Conservation (phyloP, 35 echinoderm and acorn worm species). For the Heliocidaris tuberculata region DNA sequence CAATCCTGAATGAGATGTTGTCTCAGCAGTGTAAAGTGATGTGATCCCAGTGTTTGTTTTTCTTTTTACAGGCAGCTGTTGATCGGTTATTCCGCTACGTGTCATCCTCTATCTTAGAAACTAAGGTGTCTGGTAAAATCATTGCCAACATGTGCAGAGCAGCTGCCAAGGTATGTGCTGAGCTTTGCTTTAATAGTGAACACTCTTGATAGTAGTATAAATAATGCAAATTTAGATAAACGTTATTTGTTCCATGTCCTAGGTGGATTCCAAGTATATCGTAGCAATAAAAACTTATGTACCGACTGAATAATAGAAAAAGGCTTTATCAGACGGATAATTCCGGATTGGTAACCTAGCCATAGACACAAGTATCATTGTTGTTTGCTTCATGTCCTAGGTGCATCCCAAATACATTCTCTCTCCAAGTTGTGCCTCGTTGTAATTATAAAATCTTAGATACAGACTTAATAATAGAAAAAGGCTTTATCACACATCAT, state of each 20-base stretch:
- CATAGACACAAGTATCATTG: too few relatives aligned
- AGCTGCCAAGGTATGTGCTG: conserved; percentile 61
- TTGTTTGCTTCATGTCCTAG: conserved; percentile 6
- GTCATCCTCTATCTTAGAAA: conserved; percentile 70
- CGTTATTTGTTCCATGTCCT: background rate
- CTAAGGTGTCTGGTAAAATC: conserved; percentile 88
- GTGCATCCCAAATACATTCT: conserved; percentile 56
- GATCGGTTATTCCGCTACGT: conserved; percentile 74
- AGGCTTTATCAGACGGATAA: too few relatives aligned
- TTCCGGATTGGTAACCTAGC: too few relatives aligned
- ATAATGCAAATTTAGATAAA: too few relatives aligned
- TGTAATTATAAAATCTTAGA: conserved; percentile 61
- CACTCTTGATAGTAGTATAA: too few relatives aligned
- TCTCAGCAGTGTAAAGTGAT: too few relatives aligned
- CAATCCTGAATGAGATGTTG: too few relatives aligned
- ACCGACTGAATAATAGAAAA: too few relatives aligned
- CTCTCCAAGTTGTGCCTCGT: conserved; percentile 75
- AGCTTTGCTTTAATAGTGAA: too few relatives aligned
- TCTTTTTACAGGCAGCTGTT: conserved; percentile 66
- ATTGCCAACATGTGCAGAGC: conserved; percentile 78
- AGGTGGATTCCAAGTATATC: conserved; percentile 63
- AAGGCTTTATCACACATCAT: background rate
- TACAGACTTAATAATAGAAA: background rate
- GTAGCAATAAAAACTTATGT: conserved; percentile 54
- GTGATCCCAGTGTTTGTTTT: background rate